Base-by-base conservation (phyloP, 2,797 vertebrate species). In the Hoplostethus mediterraneus region DNA sequence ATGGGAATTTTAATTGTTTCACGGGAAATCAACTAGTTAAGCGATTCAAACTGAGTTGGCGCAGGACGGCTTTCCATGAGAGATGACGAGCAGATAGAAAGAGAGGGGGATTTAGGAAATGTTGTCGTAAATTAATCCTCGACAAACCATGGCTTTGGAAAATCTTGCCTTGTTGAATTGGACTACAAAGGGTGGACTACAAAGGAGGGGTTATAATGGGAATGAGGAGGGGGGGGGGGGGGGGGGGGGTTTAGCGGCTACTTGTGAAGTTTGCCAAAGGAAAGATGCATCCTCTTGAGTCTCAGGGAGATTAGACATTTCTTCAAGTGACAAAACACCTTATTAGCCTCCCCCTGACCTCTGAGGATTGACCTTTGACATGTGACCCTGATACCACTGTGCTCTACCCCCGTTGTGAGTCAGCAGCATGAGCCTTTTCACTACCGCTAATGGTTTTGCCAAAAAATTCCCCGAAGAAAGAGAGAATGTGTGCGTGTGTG, bases 361-460 rank as follows among this genome's bases (percentile, higher is more conserved):
- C 74, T 71, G 44, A 67, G 90, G 92, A 94, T 94, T 93, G 92
- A 91, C 92, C 91, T 94, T 87, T 94, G 88, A 92, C 93, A 86
- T 87, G 48, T 89, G 86, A 88, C 90, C 90, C 84, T 25, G 31
- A 75, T 85, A 79, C 80, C 59, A 25, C 82, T 79, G 74, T 45
- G 60, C 82, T 85, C 80, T 69, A 61, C 82, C 86, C 73, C 61
- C 61, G 75, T 82, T 85, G 75, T 85, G 82, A 87, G 77, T 83
- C 78, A 56, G 78, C 86, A 78, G 85, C 80, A 58, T 83, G 81
- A 87, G 81, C 33, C 75, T 87, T 89, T 90, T 91, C 82, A 83
- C 73, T 65, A 38, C 6, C 56, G 68, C 73, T 75, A 79, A 74
- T 48, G 31, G 73, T 58, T 70, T 64, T 47, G 51, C 81, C 60